Evolutionary conservation across 1,140 invertebrate genomes (phyloP).

Genomic region (Aphis craccivora): DNA sequence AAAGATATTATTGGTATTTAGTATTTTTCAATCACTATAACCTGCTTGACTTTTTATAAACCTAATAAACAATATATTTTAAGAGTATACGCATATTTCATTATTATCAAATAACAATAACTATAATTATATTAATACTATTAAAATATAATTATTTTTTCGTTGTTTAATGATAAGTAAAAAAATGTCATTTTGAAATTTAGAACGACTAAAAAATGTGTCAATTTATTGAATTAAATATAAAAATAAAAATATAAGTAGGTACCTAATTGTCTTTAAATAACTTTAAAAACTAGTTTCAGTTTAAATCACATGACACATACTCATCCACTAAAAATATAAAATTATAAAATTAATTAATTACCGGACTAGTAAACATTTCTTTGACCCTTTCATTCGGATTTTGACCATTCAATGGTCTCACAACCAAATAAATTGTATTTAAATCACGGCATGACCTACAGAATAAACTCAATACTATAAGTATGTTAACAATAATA

Average conservation of each 20-base stretch:
- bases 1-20: neutral
- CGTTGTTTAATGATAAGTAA: neutral
- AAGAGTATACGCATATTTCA: neutral
- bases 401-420: conserved; percentile 78
- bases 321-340: neutral
- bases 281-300: neutral
- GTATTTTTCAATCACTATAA: neutral
- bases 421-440: conserved; percentile 80
- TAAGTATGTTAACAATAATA: neutral
- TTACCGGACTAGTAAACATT: conserved; percentile 71
- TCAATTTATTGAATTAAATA: no score
- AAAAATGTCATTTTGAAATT: neutral
- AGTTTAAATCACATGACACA: neutral
- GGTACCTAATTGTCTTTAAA: neutral
- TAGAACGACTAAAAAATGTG: no score
- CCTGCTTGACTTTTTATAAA: neutral
- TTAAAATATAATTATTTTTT: neutral
- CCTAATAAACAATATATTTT: neutral
- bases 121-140: neutral
- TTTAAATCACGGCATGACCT: conserved; percentile 72
- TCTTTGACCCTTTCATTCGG: conserved; percentile 72
- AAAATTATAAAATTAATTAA: conserved; percentile 60
- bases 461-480: neutral
- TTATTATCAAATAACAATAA: neutral
- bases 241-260: no score